Evolutionary conservation across 2,888 invertebrate genomes (phyloP), one percentile per base, ranked within the genome.

Genomic region (Agrotis exclamationis): DNA sequence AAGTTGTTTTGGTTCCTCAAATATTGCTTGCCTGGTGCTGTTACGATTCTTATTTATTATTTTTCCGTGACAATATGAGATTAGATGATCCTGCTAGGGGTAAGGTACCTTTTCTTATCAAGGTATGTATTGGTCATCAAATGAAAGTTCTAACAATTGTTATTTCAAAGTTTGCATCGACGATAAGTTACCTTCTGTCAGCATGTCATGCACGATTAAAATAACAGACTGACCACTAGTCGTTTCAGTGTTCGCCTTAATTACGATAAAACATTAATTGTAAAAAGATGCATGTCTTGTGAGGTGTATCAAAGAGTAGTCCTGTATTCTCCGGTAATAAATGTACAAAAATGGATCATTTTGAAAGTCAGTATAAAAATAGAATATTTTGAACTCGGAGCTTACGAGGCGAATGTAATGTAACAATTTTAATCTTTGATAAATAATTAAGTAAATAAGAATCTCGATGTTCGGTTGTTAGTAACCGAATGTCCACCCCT

Each of bases 401-500:
- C 58, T 64, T 47, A 62, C n/a, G 22, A 62, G 54, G 57, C 39
- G 24, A 59, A 57, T 62, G 75, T 79, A 70, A 75, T 60, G 51
- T 74, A 63, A 63, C 59, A 66, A 57, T 65, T 79, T 66, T 69
- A 54, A 79, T 69, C 64, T 47, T 76, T 65, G 68, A 65, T 74
- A 62, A 75, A 72, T 70, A 66, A 70, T 67, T 76, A 78, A 59
- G 63, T 60, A 70, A 70, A 63, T 78, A 74, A 69, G 76, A 83
- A 81, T 81, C 81, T 81, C 85, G 64, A 69, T 73, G 71, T 74
- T 79, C 73, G 71, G 66, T 76, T 68, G 50, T 72, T 68, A 68
- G 76, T 47, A 54, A 72, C 76, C 57, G 79, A 73, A 71, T 71
- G 39, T 58, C 48, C 14, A 72, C 57, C 60, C 68, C 62, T 70